Conservation (phyloP, 2,888 invertebrate genomes). For the Tipula vernalis region DNA sequence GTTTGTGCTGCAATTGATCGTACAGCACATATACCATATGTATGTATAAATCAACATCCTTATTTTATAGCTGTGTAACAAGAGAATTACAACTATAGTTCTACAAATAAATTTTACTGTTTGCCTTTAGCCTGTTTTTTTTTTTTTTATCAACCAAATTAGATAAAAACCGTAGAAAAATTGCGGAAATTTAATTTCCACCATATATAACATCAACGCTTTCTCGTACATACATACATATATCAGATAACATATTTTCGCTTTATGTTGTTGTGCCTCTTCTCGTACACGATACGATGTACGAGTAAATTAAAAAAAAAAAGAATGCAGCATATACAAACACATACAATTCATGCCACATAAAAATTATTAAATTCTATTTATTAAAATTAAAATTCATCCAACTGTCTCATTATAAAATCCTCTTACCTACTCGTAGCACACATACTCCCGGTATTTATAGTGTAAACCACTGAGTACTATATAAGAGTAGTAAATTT, state of each 20-base stretch:
- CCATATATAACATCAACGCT: neutral
- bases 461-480: neutral
- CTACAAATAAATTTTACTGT: neutral
- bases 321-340: neutral
- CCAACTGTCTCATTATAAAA: neutral
- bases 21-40: no score
- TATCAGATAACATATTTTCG: neutral
- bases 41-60: no score
- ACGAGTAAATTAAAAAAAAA: neutral
- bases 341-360: neutral
- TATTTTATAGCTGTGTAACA: no score
- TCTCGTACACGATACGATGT: neutral
- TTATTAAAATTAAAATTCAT: slow-evolving; percentile 4
- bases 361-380: neutral
- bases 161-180: neutral
- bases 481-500: no score
- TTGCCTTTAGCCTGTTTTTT: neutral
- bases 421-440: neutral
- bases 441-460: neutral
- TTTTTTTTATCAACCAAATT: neutral
- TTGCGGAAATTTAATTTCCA: neutral
- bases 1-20: neutral
- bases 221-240: no score
- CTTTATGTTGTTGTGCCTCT: neutral
- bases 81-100: neutral